These are phyloP conservation scores for Trichonephila clavipes DNA, from an alignment of 1,140 invertebrate genomes.

Conservation along the genomic window DNA sequence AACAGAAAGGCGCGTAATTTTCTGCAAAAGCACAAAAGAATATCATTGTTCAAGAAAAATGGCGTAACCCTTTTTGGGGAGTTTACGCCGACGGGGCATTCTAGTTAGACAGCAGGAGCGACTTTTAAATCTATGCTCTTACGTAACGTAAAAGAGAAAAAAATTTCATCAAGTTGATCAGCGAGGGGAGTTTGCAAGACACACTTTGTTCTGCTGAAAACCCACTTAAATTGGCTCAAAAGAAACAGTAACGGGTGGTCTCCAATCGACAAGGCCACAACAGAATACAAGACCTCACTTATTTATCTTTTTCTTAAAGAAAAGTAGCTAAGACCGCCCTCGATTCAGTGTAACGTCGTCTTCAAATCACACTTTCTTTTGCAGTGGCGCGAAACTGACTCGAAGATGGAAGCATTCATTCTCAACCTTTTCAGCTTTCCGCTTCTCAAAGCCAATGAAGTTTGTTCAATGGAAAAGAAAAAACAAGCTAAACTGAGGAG, in stretches of 20 bases:
- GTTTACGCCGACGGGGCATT: constrained; percentile 1
- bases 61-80: constrained; percentile 47
- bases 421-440: background rate
- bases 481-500: background rate
- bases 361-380: constrained; percentile 10
- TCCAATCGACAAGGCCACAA: constrained; percentile 65
- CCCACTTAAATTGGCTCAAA: constrained; percentile 65
- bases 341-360: constrained; percentile 30
- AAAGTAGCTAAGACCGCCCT: constrained; percentile 48
- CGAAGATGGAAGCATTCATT: background rate
- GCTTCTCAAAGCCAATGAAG: constrained; percentile 2
- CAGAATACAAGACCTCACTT: constrained; percentile 55
- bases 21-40: background rate
- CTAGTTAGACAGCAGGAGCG: constrained; percentile 31
- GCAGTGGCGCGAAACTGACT: background rate
- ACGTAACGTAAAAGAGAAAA: constrained; percentile 17
- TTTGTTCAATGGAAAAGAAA: background rate
- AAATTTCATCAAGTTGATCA: constrained; percentile 31
- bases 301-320: constrained; percentile 28
- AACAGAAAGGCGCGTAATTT: constrained; percentile 42
- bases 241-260: constrained; percentile 72
- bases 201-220: constrained; percentile 65
- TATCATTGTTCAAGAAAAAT: constrained; percentile 39
- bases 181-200: constrained; percentile 36
- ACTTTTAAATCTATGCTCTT: constrained; percentile 34